Conservation (phyloP, 2,888 invertebrate species). For the Cerceris ruficornis region DNA sequence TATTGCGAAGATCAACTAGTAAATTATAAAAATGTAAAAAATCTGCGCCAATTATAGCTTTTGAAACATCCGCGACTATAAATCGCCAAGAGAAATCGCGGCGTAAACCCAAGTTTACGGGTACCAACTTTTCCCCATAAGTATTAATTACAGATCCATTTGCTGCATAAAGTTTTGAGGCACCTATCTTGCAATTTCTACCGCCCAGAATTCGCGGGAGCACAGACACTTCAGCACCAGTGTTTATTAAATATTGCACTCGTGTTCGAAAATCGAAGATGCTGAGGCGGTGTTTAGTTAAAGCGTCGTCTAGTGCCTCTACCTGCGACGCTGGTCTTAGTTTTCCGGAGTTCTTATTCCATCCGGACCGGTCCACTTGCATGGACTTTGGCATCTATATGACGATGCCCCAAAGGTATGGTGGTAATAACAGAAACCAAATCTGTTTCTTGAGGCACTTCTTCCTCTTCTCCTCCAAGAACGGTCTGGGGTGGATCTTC, state of each 20-base stretch:
- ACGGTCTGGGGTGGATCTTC: no score
- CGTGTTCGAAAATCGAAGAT: no score
- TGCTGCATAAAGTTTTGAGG: conserved; percentile 12
- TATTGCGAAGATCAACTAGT: conserved; percentile 6
- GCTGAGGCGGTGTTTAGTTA: no score
- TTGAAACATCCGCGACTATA: background rate
- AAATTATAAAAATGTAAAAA: background rate
- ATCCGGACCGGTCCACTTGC: no score
- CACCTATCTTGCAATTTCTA: background rate
- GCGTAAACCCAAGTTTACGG: background rate
- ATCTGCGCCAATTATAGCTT: conserved; percentile 11
- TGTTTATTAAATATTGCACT: background rate
- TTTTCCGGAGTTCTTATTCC: no score
- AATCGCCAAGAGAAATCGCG: conserved; percentile 3
- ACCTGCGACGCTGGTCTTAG: no score
- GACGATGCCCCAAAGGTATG: no score
- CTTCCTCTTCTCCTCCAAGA: background rate
- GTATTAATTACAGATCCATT: conserved; percentile 12
- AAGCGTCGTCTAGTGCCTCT: no score
- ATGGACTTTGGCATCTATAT: no score
- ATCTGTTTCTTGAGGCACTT: background rate
- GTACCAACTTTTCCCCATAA: background rate
- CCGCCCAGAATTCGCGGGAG: background rate
- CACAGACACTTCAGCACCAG: background rate
- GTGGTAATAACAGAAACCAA: no score